A percentile compares a stretch with the other conserved stretches of the same genome.
Conservation (phyloP, 2,888 invertebrate species). For the Protophormia terraenovae region DNA sequence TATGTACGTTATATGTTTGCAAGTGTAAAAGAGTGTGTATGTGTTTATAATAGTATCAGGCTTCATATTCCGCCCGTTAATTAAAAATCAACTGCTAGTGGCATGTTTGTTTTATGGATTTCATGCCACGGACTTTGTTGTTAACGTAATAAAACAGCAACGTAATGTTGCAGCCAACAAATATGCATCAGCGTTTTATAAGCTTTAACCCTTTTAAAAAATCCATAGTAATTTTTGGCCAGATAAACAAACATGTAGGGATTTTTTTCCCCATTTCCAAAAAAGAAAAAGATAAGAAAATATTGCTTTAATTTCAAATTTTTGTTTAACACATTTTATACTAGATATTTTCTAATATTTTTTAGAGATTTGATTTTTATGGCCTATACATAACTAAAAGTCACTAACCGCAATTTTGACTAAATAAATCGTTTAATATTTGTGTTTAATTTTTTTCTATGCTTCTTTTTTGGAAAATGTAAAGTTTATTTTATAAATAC, state of each 20-base stretch:
- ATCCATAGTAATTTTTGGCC: slow-evolving; percentile 50
- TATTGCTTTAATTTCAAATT: background rate
- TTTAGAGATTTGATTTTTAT: background rate
- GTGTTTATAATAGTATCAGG: slow-evolving; percentile 69
- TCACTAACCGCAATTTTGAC: slow-evolving; percentile 32
- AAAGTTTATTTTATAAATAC: slow-evolving; percentile 32
- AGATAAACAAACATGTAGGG: slow-evolving; percentile 45
- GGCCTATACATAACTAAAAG: slow-evolving; percentile 29
- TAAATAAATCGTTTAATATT: slow-evolving; percentile 33
- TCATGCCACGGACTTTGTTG: slow-evolving; percentile 73
- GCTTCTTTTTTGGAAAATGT: background rate
- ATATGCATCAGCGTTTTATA: slow-evolving; percentile 68
- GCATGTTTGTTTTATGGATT: slow-evolving; percentile 82
- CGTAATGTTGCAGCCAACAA: slow-evolving; percentile 23
- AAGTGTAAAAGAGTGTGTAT: background rate
- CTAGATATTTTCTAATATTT: background rate
- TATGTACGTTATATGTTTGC: slow-evolving; percentile 50
- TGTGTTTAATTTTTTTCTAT: slow-evolving; percentile 47
- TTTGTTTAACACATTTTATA: background rate
- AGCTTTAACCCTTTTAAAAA: slow-evolving; percentile 60
- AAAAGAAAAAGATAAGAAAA: background rate
- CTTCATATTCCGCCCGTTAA: slow-evolving; percentile 73
- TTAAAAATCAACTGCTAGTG: slow-evolving; percentile 81
- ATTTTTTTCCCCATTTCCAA: slow-evolving; percentile 13
- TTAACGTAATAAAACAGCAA: slow-evolving; percentile 20